phyloP scores from a whole-genome alignment of 2,797 vertebrate genomes.

The Phataginus tetradactyla region DNA sequence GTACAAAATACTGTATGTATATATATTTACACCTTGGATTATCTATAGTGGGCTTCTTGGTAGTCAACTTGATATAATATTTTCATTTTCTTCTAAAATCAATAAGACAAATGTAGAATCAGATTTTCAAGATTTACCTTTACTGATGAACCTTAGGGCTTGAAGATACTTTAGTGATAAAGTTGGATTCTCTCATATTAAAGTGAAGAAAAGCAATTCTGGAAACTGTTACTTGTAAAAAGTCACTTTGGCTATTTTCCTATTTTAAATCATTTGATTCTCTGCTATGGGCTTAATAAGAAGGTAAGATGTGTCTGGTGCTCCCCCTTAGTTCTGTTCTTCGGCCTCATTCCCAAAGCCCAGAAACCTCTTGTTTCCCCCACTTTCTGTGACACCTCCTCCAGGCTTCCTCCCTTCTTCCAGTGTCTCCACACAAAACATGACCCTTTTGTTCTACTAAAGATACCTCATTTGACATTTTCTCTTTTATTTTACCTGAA shows the following conservation, averaged over 20 bases:
- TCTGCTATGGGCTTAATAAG: background rate
- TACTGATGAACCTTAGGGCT: background rate
- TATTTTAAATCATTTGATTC: background rate
- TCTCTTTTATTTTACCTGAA: no score
- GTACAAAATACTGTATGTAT: background rate
- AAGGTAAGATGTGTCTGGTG: background rate
- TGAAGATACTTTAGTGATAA: background rate
- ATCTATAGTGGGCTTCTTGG: slow-evolving; percentile 14
- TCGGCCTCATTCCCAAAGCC: background rate
- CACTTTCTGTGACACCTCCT: background rate
- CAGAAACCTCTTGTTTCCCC: background rate
- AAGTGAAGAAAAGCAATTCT: slow-evolving; percentile 3
- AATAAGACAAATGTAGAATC: background rate
- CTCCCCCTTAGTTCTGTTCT: background rate
- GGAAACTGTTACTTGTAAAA: background rate
- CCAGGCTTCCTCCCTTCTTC: background rate
- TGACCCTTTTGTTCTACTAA: background rate
- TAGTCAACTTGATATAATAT: background rate
- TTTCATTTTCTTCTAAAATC: slow-evolving; percentile 25
- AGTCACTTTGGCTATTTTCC: background rate
- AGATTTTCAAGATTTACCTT: slow-evolving; percentile 11
- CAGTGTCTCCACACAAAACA: background rate
- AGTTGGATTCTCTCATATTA: background rate
- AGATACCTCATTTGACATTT: background rate
- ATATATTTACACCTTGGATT: background rate